These are phyloP conservation scores for Synergus umbraculus DNA, from an alignment of 2,888 invertebrate genomes.

Conservation along the genomic window DNA sequence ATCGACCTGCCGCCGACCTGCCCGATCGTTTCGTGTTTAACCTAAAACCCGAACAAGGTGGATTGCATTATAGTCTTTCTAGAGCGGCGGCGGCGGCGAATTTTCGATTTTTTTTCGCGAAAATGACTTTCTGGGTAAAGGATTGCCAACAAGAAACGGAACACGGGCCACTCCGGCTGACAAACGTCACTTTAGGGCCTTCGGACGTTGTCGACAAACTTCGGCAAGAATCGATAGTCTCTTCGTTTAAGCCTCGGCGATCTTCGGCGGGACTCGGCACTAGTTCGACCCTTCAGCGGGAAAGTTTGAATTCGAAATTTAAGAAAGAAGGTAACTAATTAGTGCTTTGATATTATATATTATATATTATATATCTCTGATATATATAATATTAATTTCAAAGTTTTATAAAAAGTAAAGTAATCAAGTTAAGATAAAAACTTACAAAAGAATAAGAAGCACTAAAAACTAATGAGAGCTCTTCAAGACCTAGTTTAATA, in stretches of 20 bases:
- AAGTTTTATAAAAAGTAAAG: too few relatives aligned
- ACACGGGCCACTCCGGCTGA: conserved; percentile 61
- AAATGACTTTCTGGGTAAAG: conserved; percentile 8
- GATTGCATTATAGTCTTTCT: conserved; percentile 51
- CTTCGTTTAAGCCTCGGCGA: conserved; percentile 19
- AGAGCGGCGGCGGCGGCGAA: conserved; percentile 32
- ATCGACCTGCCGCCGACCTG: conserved; percentile 40
- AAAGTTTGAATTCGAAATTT: too few relatives aligned
- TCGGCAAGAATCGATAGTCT: conserved; percentile 71
- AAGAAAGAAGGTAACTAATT: too few relatives aligned
- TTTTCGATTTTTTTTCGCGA: conserved; percentile 26
- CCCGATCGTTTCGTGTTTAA: conserved; percentile 24
- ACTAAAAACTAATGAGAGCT: too few relatives aligned
- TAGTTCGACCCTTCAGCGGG: too few relatives aligned
- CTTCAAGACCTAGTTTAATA: too few relatives aligned
- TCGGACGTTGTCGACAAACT: conserved; percentile 60
- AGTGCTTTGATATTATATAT: too few relatives aligned
- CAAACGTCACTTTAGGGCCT: conserved; percentile 47
- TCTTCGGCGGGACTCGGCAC: not conserved
- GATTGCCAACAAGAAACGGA: conserved; percentile 34
- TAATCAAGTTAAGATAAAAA: too few relatives aligned
- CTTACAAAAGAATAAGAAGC: too few relatives aligned
- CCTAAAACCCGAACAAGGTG: conserved; percentile 47
- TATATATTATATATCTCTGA: too few relatives aligned
- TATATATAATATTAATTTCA: too few relatives aligned